These are phyloP conservation scores for Trachelus stipa DNA, from an alignment of 2,888 invertebrate species.

Conservation along the genomic window DNA sequence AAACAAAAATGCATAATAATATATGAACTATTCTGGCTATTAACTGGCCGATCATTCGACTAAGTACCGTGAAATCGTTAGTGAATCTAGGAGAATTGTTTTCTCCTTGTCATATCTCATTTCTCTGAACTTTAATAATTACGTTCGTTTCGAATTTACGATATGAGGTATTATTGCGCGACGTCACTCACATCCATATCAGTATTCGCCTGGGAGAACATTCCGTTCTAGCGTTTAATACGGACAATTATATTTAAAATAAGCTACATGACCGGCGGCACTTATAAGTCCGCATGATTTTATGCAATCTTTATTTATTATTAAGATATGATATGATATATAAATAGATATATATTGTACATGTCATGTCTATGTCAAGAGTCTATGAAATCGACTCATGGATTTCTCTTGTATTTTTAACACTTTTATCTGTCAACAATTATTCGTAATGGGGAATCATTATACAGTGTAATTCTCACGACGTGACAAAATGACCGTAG, in stretches of 20 bases:
- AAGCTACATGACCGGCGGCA: conserved; percentile 3
- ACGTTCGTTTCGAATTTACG: conserved; percentile 10
- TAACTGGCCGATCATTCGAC: neutral
- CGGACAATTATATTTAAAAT: conserved; percentile 5
- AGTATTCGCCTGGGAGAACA: conserved; percentile 18
- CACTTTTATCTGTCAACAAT: neutral
- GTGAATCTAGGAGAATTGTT: neutral
- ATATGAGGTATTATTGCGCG: conserved; percentile 12
- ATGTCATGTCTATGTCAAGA: neutral
- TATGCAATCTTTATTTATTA: conserved; percentile 5
- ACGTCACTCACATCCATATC: conserved; percentile 19
- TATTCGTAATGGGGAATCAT: neutral
- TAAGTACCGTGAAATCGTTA: neutral
- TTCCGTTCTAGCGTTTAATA: neutral
- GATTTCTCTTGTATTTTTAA: neutral
- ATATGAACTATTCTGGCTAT: neutral
- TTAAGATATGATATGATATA: neutral
- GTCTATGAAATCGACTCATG: neutral
- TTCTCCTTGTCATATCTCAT: neutral
- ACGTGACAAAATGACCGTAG: neutral
- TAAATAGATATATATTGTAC: neutral
- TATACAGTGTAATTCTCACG: neutral
- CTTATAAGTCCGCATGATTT: neutral
- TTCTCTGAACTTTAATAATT: neutral
- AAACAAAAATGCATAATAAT: neutral